Base-by-base conservation (phyloP, 2,888 invertebrate genomes). In the Drosophila neotestacea region DNA sequence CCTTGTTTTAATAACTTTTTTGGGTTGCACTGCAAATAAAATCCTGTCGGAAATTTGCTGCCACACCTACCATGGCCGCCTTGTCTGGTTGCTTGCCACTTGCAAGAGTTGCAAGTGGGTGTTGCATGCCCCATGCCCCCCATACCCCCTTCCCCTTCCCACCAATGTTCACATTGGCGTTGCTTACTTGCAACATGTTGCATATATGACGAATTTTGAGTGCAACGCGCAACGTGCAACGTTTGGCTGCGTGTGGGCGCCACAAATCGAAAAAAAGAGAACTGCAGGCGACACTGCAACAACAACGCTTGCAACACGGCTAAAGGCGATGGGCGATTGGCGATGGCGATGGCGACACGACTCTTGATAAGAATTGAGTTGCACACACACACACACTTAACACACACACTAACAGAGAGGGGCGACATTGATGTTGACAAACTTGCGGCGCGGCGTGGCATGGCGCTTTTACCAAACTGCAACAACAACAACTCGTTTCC, bases 151-250 rank as follows among this genome's bases (percentile, higher is more conserved):
- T 38, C 41, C 32, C n/a, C n/a, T n/a, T n/a, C n/a, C n/a, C n/a
- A n/a, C n/a, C n/a, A n/a, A n/a, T n/a, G n/a, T 28, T 41, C 64
- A 28, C 60, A 56, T 16, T 50, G 41, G 55, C 55, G 32, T 13
- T 61, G 16, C 16, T 16, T 50, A 66, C 50, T 69, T 66, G 78
- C 84, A 56, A 50, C 83, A 79, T 75, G 76, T 72, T 78, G 69
- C 79, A 75, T 36, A 72, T 73, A 84, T 89, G 88, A 85, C 88
- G 88, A 85, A 88, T 85, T 85, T 88, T 89, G 71, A 81, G 65
- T 77, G 58, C 70, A 59, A 62, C 58, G 34, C 22, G 38, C 66
- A 73, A 36, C 74, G 32, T 22, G 22, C 22, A 22, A 62, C 58
- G 32, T 27, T 32, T 68, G 77, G 36, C 78, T 80, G 86, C 87